Evolutionary conservation across 2,797 vertebrate genomes (phyloP).

Genomic region (Anisognathus igniventris): DNA sequence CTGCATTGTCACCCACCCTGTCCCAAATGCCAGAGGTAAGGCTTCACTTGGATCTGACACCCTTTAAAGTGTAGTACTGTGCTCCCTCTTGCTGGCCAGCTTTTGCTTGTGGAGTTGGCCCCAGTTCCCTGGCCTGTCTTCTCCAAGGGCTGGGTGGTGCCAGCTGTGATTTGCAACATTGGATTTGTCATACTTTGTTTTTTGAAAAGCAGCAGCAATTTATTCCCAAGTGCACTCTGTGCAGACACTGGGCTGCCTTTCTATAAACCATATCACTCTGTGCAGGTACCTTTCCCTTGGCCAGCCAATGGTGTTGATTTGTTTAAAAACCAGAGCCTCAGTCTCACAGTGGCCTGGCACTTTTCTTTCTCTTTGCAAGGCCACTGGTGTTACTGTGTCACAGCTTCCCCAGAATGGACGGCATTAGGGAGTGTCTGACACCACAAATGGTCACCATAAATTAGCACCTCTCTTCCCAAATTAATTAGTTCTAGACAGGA

Average conservation of each 20-base stretch:
- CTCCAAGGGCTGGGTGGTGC: not conserved
- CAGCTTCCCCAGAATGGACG: not conserved
- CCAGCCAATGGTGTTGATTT: not conserved
- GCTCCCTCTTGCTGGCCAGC: not conserved
- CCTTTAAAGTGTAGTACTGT: fast-evolving
- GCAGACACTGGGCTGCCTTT: not conserved
- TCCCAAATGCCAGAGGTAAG: not conserved
- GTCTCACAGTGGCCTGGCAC: not conserved
- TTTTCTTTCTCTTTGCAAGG: not conserved
- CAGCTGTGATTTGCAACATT: not conserved
- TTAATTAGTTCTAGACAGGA: not conserved
- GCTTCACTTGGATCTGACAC: not conserved
- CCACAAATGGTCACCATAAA: not conserved
- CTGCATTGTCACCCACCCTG: not conserved
- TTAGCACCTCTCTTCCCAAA: not conserved
- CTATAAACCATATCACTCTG: not conserved
- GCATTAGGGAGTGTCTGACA: not conserved
- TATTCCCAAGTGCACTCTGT: not conserved
- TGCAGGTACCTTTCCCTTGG: not conserved
- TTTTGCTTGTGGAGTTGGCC: not conserved
- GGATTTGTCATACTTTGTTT: not conserved
- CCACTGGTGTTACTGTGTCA: not conserved
- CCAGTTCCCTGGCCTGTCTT: not conserved
- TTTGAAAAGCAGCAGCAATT: not conserved
- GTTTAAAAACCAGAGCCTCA: not conserved